Conservation (phyloP, 2,888 invertebrate species). For the Cacoxenus indagator region DNA sequence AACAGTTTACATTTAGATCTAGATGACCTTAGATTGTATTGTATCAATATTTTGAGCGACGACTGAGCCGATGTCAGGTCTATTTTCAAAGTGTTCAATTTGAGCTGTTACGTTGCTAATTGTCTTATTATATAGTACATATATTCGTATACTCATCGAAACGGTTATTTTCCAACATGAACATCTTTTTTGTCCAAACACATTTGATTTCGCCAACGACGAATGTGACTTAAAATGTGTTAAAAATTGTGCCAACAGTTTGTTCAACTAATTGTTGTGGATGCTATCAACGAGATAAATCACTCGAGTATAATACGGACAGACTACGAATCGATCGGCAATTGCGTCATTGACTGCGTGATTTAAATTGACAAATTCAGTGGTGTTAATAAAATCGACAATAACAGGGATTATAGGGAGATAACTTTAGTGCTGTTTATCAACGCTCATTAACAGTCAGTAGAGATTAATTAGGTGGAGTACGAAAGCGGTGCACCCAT, state of each 20-base stretch:
- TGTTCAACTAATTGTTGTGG: not conserved
- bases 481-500: too few relatives aligned
- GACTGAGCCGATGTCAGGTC: not conserved
- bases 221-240: not conserved
- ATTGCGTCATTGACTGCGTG: constrained; percentile 2
- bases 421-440: too few relatives aligned
- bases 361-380: not conserved
- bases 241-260: not conserved
- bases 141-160: not conserved
- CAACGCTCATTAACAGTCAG: too few relatives aligned
- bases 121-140: not conserved
- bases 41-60: not conserved
- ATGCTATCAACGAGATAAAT: not conserved
- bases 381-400: not conserved
- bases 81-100: not conserved
- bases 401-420: too few relatives aligned
- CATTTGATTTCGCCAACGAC: not conserved
- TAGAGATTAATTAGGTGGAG: too few relatives aligned
- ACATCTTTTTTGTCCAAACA: not conserved
- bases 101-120: not conserved
- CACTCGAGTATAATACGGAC: not conserved
- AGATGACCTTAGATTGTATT: not conserved
- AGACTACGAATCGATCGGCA: not conserved
- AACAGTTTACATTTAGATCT: not conserved
- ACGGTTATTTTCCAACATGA: not conserved